A percentile compares a stretch with the other conserved stretches of the same genome.
phyloP scores from a whole-genome alignment of 1,140 invertebrate genomes.

The Apocrypta bakeri region DNA sequence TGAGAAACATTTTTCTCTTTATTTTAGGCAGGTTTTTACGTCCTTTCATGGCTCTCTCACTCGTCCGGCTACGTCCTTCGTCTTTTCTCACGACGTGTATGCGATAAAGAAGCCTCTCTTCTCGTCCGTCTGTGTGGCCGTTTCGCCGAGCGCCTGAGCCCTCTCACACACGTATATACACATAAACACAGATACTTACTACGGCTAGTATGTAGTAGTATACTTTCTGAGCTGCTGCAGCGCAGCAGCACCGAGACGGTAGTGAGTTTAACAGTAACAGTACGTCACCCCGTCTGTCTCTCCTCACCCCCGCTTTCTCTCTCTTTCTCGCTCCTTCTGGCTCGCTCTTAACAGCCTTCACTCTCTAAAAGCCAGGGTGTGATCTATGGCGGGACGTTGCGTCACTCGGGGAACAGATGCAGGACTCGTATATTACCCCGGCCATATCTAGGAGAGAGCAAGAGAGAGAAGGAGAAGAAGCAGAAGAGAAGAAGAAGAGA shows the following conservation, averaged over 20 bases:
- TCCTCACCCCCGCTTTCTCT: conserved; percentile 53
- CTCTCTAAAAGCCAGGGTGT: conserved; percentile 72
- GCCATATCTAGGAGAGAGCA: conserved; percentile 66
- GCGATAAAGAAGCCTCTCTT: conserved; percentile 46
- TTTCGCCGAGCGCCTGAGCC: conserved; percentile 5
- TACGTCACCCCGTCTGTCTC: conserved; percentile 61
- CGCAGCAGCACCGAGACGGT: conserved; percentile 50
- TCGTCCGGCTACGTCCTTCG: conserved; percentile 51
- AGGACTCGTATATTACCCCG: conserved; percentile 74
- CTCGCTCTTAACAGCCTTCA: conserved; percentile 69
- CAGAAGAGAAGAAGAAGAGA: conserved; percentile 49
- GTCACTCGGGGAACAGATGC: conserved; percentile 75
- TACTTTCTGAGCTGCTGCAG: conserved; percentile 50
- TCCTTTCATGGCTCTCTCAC: conserved; percentile 48
- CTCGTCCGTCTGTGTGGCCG: conserved; percentile 23
- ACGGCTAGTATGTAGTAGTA: conserved; percentile 54
- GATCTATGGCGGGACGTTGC: conserved; percentile 75
- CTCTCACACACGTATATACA: not conserved
- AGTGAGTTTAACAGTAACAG: conserved; percentile 71
- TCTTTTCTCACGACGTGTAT: conserved; percentile 46
- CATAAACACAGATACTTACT: not conserved
- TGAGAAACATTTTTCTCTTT: conserved; percentile 45
- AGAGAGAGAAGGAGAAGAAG: conserved; percentile 38
- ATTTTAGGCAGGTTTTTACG: conserved; percentile 43
- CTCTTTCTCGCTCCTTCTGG: conserved; percentile 34